Evolutionary conservation across 1,140 invertebrate genomes (phyloP), one percentile per base, ranked within the genome.

Genomic region (Ips nitidus): DNA sequence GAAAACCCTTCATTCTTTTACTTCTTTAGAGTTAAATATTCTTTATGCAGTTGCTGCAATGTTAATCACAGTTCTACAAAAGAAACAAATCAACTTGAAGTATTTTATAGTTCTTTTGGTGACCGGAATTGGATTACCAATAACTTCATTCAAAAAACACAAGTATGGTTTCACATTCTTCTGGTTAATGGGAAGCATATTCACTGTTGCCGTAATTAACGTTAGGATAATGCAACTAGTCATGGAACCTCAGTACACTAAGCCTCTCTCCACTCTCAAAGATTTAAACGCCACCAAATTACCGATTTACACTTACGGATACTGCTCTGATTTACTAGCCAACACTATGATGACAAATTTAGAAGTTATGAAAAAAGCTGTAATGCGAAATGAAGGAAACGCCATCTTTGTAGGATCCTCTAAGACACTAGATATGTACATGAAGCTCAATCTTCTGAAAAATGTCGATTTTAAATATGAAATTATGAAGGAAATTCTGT

Each of bases 301-400:
- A 8, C 41, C 41, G 39, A 63, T 63, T 8, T 63, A 63, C 39
- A n/a, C 60, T 52, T 63, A 63, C 41, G 60, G 60, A 4, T 36
- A 41, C 3, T 4, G 5, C 4, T 6, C 22, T 39, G 41, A 5
- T 22, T 2, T 39, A 6, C 39, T 63, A 5, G 52, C 50, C 43
- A 47, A 5, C 3, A 52, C 47, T 45, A 1, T 4, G 1, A 3
- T 60, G 36, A 5, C 52, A 55, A 39, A 39, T n/a, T 60, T 60
- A 22, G 1, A n/a, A n/a, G 2, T 1, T 43, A 4, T 47, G 7
- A 52, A 41, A 52, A 52, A 39, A 3, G 52, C 4, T 8, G 43
- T 63, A 52, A 39, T 63, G 47, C 22, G 40, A 63, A 63, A 63
- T 52, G 42, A 52, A 39, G 60, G 50, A 2, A 47, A 63, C 4